Base-by-base conservation (phyloP, 2,113 vertebrate species). In the Sula dactylatra region DNA sequence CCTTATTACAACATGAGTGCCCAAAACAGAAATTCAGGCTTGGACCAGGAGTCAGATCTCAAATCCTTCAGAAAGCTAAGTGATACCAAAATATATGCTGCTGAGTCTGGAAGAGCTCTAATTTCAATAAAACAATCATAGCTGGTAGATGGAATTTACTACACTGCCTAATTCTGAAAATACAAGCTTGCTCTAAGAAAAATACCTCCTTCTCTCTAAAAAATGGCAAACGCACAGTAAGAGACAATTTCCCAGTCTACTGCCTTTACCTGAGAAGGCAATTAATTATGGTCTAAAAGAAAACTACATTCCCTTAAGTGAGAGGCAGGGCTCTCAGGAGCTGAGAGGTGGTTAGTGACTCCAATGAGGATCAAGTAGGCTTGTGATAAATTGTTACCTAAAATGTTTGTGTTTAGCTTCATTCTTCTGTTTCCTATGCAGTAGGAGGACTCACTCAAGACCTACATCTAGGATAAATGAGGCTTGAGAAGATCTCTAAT, bases 1-100 rank as follows among this genome's bases (percentile, higher is more conserved):
- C 19, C 21, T 59, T 27, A 50, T 36, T 61, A 52, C 0, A 0
- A 29, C 10, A 10, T 7, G 4, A 73, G 18, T 22, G 19, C 18
- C 25, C 44, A 82, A 61, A 76, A 42, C 10, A 69, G 62, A 87
- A 92, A 73, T 18, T 69, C 50, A 36, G 34, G 21, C 26, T 85
- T 66, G 25, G 27, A 73, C 7, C 25, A 67, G 24, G 5, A 64
- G 6, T 26, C 44, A 56, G 20, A 65, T 61, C 31, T 82, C 61
- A 91, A 80, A 76, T 56, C 20, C 40, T 82, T 82, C 82, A 61
- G 31, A 36, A 89, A 61, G 22, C 34, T 70, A 88, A 71, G n/a
- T 19, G 34, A 82, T 32, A 52, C 4, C 24, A 59, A 79, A 74
- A 71, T 67, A 62, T 2, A 45, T 16, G 7, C 27, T 50, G 32